Base-by-base conservation (phyloP, 1,140 invertebrate genomes). In the Drosophila oshimai region DNA sequence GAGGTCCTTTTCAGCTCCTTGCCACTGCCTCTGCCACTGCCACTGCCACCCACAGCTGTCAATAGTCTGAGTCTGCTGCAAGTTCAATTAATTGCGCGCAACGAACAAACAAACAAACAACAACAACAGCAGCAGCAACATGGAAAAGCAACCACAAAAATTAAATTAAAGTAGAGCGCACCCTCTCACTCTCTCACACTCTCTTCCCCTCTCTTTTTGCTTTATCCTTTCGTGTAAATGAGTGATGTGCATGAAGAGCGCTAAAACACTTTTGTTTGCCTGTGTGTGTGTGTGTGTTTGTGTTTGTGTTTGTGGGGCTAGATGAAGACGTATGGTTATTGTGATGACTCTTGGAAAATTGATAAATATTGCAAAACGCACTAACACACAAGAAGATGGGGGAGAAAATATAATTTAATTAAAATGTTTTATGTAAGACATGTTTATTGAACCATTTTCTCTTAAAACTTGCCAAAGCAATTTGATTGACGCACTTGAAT, bases 61-160 rank as follows among this genome's bases (percentile, higher is more conserved):
- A 87, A 89, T 89, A 79, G 74, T 79, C 67, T 74, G 70, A 46
- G 34, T 71, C 62, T 50, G 73, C 79, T 84, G 79, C 84, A 89
- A 89, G 86, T 89, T 89, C 86, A 89, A 89, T 89, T 89, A 89
- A 89, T 89, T 89, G 86, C 86, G 86, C 86, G 79, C 79, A 89
- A 73, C 74, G 75, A 79, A 75, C 75, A 89, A 76, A 84, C 79
- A 86, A 79, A 76, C 58, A 60, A 73, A 68, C 75, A 71, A 37
- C 67, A 58, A 46, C 57, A 62, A 36, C 51, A 51, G 22, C 62
- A 18, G 9, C 39, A 18, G 13, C 39, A 39, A 29, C 46, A 45
- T 39, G 53, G 55, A 54, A 47, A 55, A 57, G 74, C 68, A 80
- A 84, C 86, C 86, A 69, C 86, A 89, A 89, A 89, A 89, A 89